A percentile compares a stretch with the other conserved stretches of the same genome.
Evolutionary conservation across 2,113 vertebrate species (phyloP).

Genomic region (Coptodon rendalli): DNA sequence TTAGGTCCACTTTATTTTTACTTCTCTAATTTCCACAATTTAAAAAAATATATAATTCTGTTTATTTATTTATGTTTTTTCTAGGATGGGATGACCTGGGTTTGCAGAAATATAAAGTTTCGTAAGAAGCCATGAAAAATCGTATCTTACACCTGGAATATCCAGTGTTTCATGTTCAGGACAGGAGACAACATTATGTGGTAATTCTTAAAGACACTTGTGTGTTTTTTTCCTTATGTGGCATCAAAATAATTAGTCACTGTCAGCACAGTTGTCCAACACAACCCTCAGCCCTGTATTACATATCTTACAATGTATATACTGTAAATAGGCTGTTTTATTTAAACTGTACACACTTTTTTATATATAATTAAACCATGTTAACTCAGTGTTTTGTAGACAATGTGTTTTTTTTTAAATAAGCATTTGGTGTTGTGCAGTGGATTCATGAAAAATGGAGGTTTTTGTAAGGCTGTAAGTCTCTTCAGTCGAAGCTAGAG

Average conservation of each 20-base stretch:
- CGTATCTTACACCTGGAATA: neutral
- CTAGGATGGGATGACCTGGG: slow-evolving; percentile 74
- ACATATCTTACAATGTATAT: slow-evolving; percentile 20
- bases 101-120: slow-evolving; percentile 64
- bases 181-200: neutral
- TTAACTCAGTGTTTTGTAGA: neutral
- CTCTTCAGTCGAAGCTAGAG: slow-evolving; percentile 37
- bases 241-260: neutral
- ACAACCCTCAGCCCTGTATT: neutral
- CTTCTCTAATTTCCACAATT: neutral
- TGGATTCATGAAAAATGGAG: neutral
- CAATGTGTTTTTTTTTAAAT: neutral
- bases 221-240: neutral
- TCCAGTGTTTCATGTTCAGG: neutral
- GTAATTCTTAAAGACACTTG: neutral
- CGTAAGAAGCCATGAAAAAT: slow-evolving; percentile 15
- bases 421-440: neutral
- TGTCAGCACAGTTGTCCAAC: neutral
- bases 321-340: slow-evolving; percentile 21
- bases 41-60: neutral
- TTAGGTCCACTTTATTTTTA: neutral
- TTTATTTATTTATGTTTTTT: neutral
- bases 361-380: neutral
- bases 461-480: neutral
- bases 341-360: neutral